Evolutionary conservation across 2,888 invertebrate genomes (phyloP), one percentile per base, ranked within the genome.

Genomic region (Sarcophaga caerulescens): DNA sequence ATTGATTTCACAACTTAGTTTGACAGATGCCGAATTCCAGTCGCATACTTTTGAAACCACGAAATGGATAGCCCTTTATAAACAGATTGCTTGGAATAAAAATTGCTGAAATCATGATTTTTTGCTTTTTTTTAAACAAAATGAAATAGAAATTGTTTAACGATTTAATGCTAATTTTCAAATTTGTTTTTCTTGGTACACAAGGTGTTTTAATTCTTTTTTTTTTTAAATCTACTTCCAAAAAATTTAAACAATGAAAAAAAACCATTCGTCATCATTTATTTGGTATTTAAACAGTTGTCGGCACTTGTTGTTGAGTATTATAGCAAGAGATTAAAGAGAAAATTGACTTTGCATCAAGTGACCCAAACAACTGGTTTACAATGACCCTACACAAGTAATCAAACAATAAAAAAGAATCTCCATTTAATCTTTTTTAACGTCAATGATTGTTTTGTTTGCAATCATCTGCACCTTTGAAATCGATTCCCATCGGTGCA

Each of bases 101-200:
- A 69, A 19, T 60, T 63, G 35, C 8, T 59, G 10, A 62, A 62
- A 65, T 75, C 84, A 75, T 65, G 69, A 75, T 21, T 45, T 59
- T 78, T 73, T 52, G 3, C 69, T 21, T 4, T n/a, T 66, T 17
- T 17, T 17, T 1, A 14, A 4, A 10, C 52, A 11, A 14, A 47
- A 14, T 47, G 47, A 47, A 47, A 47, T 14, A 12, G 52, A 12
- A 52, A 52, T 17, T 14, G 52, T 4, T 73, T 19, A 81, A 74
- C 76, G 83, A 85, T 83, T 85, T 85, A 83, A 85, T 74, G 86
- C 77, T 81, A 81, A 86, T 86, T 86, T 86, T 65, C 5, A 69
- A 85, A 47, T 35, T 68, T 23, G 4, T 68, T 19, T 45, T 65
- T 68, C 71, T 62, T 62, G 73, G 52, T 57, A 70, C 23, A 35